These are phyloP conservation scores for Oscheius myriophilus DNA, from an alignment of 2,888 invertebrate genomes.

Conservation along the genomic window DNA sequence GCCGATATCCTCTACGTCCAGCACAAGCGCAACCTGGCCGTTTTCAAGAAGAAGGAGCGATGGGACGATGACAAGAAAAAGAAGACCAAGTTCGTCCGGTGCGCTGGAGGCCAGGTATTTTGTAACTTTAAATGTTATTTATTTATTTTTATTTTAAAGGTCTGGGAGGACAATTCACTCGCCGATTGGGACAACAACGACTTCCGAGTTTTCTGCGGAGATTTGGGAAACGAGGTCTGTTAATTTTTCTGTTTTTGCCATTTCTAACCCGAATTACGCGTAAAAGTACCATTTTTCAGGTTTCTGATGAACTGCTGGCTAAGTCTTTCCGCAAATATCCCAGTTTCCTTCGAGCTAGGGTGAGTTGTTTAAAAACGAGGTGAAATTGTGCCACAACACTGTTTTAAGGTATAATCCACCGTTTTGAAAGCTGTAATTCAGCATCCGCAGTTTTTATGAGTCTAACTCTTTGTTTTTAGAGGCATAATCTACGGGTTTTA, in stretches of 20 bases:
- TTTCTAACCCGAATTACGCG: not conserved
- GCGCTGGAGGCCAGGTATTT: conserved; percentile 63
- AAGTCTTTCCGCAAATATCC: conserved; percentile 86
- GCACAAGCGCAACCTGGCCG: conserved; percentile 57
- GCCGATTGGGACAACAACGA: conserved; percentile 96
- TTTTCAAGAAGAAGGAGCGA: conserved; percentile 30
- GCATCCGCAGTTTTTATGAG: no score
- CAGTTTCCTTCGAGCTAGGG: conserved; percentile 89
- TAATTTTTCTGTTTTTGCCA: not conserved
- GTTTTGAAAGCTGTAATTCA: no score
- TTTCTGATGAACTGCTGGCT: conserved; percentile 94
- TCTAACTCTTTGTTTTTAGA: no score
- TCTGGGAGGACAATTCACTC: conserved; percentile 94
- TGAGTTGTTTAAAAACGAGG: conserved; percentile 7
- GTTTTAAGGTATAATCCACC: no score
- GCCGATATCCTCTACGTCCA: conserved; percentile 66
- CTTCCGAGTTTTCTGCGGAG: conserved; percentile 98
- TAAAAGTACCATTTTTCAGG: conserved; percentile 72
- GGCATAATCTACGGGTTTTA: no score
- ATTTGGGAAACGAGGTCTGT: conserved; percentile 97
- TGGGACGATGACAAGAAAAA: conserved; percentile 62
- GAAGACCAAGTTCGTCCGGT: conserved; percentile 66
- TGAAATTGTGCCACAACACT: no score
- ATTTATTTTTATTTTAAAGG: conserved; percentile 71
- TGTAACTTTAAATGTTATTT: not conserved